Evolutionary conservation across 2,888 invertebrate genomes (phyloP), one percentile per base, ranked within the genome.

Genomic region (Odontomyia ornata): DNA sequence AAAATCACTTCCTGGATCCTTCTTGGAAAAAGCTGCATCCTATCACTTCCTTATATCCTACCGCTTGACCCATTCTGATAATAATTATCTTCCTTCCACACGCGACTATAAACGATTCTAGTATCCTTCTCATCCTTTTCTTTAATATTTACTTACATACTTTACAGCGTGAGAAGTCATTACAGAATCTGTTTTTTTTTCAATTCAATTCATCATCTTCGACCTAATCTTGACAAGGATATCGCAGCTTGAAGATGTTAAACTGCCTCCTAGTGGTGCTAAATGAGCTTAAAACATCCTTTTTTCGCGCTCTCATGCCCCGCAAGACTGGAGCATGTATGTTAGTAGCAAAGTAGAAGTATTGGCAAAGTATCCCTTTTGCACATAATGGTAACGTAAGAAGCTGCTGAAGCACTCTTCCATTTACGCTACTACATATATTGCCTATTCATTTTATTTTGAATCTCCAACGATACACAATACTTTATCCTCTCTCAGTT

Each of bases 171-270:
- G 28, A 30, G 36, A 36, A 30, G 36, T 36, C 65, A 65, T 65
- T 65, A 65, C 36, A 30, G 65, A 65, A 65, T 65, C 65, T 36
- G 21, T 28, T 30, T 36, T n/a, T 65, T 11, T 36, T n/a, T n/a
- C n/a, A n/a, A n/a, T n/a, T 36, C 30, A 60, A 60, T 60, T 21
- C 57, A 60, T 60, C 57, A 52, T 60, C 57, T 23, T 60, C 52
- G 21, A 60, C 25, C 2, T 23, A 21, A 60, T 60, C 57, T 21
- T 60, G 23, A 4, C 57, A 23, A 23, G 57, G 57, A 60, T 60
- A 60, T 60, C 25, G 4, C 15, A 23, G 7, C 25, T 25, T 23
- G n/a, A 60, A 60, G 57, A 60, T 23, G 25, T 25, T 60, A 4
- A 18, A 15, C 52, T 52, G 18, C 5, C 9, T 36, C 36, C 5